Evolutionary conservation across 2,888 invertebrate genomes (phyloP).

Genomic region (Stenolophus ochropezus): DNA sequence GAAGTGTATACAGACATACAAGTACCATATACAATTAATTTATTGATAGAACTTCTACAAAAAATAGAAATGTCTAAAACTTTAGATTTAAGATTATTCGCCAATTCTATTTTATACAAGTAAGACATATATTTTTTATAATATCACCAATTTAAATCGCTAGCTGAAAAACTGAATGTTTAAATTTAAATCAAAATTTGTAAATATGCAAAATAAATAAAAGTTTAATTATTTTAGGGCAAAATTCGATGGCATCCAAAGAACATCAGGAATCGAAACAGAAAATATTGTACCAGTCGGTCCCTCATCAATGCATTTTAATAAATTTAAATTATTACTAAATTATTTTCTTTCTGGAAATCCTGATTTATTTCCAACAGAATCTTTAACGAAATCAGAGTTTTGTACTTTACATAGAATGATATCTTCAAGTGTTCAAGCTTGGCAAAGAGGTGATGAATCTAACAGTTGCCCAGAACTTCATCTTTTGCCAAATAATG

Average conservation of each 20-base stretch:
- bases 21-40: conserved; percentile 77
- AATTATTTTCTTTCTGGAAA: conserved; percentile 77
- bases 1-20: conserved; percentile 67
- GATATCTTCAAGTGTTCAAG: conserved; percentile 77
- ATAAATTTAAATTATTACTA: conserved; percentile 77
- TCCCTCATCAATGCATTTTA: conserved; percentile 77
- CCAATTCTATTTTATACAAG: conserved; percentile 77
- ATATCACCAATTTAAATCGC: no score
- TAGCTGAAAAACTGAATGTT: no score
- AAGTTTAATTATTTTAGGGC: conserved; percentile 71
- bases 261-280: conserved; percentile 73
- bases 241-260: conserved; percentile 78
- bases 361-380: conserved; percentile 67
- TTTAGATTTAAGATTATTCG: conserved; percentile 76
- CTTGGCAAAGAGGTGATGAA: conserved; percentile 79
- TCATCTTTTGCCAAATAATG: background rate
- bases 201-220: background rate
- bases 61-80: conserved; percentile 77
- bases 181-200: background rate
- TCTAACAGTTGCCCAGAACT: conserved; percentile 73
- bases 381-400: conserved; percentile 72
- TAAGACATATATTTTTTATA: conserved; percentile 68
- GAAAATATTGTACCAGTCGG: conserved; percentile 76
- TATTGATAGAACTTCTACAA: conserved; percentile 78
- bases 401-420: conserved; percentile 76